Base-by-base conservation (phyloP, 1,140 invertebrate genomes). In the Heterodera carotae region DNA sequence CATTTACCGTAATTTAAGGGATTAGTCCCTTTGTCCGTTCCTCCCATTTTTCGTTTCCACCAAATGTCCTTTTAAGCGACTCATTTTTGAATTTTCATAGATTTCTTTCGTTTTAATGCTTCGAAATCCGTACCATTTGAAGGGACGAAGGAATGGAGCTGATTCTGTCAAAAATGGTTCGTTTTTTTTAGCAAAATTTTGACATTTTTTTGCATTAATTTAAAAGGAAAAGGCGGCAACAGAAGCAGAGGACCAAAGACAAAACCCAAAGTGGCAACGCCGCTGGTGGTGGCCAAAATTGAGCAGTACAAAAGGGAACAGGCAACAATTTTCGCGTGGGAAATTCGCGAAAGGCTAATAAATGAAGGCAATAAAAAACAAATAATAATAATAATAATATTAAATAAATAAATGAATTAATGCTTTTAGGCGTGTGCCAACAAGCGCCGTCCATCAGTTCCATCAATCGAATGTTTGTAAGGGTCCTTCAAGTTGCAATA, bases 321-420 rank as follows among this genome's bases (percentile, higher is more conserved):
- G 76, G 90, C 90, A 8, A 89, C 88, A 29, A 90, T 90, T 36
- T 90, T 90, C 80, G 89, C 89, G 4, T 90, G 90, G 89, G 90
- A 90, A 84, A 90, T 90, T 69, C 84, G 90, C 33, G 90, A 91
- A 69, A 84, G 88, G 75, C 84, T 91, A 33, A 88, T 90, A 33
- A 88, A 88, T 80, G 90, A 89, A 80, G 87, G 87, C 81, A 43
- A 7, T 66, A 60, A 73, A 53, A 74, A 18, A 67, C 43, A 25
- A 76, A 64, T 64, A 10, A 39, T 43, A 43, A 43, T 43, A 12
- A 43, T 43, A n/a, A 66, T 34, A 77, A 78, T 73, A 43, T 83
- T 31, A 60, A 60, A 56, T 36, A 43, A 29, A 77, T 60, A 25
- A 39, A 69, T 25, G 64, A 60, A 39, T 22, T 0, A 43, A 43